phyloP scores from a whole-genome alignment of 1,140 invertebrate genomes.

The Manduca sexta region DNA sequence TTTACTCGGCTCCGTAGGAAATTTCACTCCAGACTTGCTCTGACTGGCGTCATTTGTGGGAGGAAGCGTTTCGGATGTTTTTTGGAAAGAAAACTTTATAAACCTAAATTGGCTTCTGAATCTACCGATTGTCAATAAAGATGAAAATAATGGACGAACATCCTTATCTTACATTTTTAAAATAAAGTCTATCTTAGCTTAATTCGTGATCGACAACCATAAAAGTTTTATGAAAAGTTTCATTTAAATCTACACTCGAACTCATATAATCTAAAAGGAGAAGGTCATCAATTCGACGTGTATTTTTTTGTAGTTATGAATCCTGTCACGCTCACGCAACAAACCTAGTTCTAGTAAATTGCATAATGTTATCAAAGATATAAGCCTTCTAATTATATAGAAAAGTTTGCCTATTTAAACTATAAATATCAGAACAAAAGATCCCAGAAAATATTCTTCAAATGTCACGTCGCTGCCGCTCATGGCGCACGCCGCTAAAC shows the following conservation, averaged over 20 bases:
- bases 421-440: no score
- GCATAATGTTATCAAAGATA: no score
- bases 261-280: no score
- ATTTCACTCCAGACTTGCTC: constrained; percentile 62
- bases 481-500: constrained; percentile 11
- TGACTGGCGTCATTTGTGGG: constrained; percentile 18
- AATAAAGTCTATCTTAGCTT: neutral
- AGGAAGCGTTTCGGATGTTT: neutral
- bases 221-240: no score
- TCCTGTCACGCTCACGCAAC: no score
- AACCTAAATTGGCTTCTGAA: neutral
- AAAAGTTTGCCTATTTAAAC: no score
- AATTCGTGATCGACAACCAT: neutral
- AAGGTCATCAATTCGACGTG: no score
- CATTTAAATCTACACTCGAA: no score
- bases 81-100: neutral
- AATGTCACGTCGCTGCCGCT: constrained; percentile 10
- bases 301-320: no score
- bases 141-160: neutral
- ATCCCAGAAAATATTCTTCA: neutral
- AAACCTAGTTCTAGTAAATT: no score
- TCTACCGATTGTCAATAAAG: neutral
- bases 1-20: constrained; percentile 60
- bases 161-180: neutral
- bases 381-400: no score